Evolutionary conservation across 64 coral and sea anemone genomes (phyloP).

Genomic region (Montipora efflorescens): DNA sequence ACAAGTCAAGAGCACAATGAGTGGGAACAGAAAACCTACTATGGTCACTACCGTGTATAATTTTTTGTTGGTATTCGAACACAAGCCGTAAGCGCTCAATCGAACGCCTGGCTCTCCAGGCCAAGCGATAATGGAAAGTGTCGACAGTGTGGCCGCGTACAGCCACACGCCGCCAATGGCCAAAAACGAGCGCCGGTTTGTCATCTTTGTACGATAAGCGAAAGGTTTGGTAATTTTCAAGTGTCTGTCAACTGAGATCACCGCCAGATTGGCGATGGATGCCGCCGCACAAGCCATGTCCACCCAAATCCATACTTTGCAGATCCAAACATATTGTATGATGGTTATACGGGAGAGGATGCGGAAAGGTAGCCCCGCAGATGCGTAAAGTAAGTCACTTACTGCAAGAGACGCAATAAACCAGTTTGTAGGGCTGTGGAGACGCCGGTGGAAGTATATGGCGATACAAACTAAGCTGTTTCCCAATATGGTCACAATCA

Average conservation of each 20-base stretch:
- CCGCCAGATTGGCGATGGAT: constrained; percentile 84
- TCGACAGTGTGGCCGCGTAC: constrained; percentile 67
- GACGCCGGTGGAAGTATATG: constrained; percentile 75
- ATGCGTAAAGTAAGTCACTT: constrained; percentile 79
- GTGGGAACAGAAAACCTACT: constrained; percentile 70
- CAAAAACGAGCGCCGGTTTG: constrained; percentile 53
- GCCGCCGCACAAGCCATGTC: constrained; percentile 84
- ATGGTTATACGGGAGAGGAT: constrained; percentile 29
- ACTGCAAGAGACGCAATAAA: constrained; percentile 88
- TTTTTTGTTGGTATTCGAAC: constrained; percentile 58
- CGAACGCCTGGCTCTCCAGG: constrained; percentile 24
- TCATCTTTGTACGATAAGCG: constrained; percentile 79
- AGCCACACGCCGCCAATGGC: constrained; percentile 79
- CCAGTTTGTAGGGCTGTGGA: constrained; percentile 89
- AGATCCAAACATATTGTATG: constrained; percentile 28
- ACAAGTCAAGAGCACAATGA: constrained; percentile 60
- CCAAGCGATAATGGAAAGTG: constrained; percentile 71
- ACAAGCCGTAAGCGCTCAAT: neutral
- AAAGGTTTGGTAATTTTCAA: constrained; percentile 95
- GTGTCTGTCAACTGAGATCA: constrained; percentile 84
- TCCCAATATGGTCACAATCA: constrained; percentile 70
- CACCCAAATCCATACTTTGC: constrained; percentile 76
- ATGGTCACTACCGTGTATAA: constrained; percentile 84
- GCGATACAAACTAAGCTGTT: constrained; percentile 86
- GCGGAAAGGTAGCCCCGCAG: constrained; percentile 72